Evolutionary conservation across 2,888 invertebrate species (phyloP), one percentile per base, ranked within the genome.

Genomic region (Agrochola circellaris): DNA sequence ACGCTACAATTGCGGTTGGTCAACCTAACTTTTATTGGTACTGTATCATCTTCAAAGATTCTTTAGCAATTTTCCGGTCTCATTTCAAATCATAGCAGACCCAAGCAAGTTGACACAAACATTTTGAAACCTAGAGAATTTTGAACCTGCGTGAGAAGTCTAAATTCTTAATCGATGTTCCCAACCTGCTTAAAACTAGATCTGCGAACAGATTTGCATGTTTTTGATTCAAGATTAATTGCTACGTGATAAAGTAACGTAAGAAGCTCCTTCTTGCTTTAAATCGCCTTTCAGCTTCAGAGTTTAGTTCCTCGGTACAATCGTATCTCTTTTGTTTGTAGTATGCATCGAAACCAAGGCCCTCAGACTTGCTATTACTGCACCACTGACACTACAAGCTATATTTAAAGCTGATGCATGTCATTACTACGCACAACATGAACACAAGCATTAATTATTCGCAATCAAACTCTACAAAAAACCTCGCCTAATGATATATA

Each of bases 401-500:
- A 73, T 78, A 77, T 75, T 86, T 78, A 82, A 70, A 78, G 72
- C 72, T 71, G 83, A 78, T 78, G 48, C 70, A 86, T 86, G 74
- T 84, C 78, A 86, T 84, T 86, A 82, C 38, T 1, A 68, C 72
- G 73, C 51, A 68, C 73, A 71, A 75, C 73, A 80, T 68, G 73
- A 51, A 69, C 75, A 79, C 66, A 75, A 75, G 62, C 86, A 84
- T 86, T 80, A 87, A 87, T 87, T 86, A 87, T 87, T 88, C 82
- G 87, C 87, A 85, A 87, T 84, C 76, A 79, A 82, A 80, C 71
- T 34, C 26, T 17, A 84, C 77, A 86, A 81, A 86, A 87, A 86
- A 77, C 76, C 73, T 26, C 34, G 58, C 79, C 84, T 87, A 87
- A 87, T 88, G 82, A 85, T 87, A 77, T 85, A 88, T 88, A 87